phyloP scores from a whole-genome alignment of 2,113 vertebrate species.

The Pterocles burchelli region DNA sequence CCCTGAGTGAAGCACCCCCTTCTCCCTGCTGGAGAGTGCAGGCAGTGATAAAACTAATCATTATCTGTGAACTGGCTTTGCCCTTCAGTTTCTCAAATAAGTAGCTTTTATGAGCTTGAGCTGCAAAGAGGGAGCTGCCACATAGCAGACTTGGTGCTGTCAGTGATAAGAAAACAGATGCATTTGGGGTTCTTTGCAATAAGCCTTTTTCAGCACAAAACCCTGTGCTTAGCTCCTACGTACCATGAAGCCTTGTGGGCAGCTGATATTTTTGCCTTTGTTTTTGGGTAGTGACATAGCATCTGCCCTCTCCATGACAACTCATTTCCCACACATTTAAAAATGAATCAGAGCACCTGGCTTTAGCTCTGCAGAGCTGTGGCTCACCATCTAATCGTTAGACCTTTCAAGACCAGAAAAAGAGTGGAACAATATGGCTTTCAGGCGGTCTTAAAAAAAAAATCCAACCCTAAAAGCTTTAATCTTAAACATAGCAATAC shows the following conservation, averaged over 20 bases:
- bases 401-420: slow-evolving; percentile 34
- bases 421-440: slow-evolving; percentile 26
- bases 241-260: not conserved
- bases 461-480: slow-evolving; percentile 9
- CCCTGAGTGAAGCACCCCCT: not conserved
- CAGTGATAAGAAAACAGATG: not conserved
- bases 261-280: slow-evolving; percentile 38
- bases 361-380: not conserved
- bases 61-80: not conserved
- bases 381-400: slow-evolving; percentile 12
- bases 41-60: not conserved
- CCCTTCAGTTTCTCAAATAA: not conserved
- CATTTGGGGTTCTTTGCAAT: not conserved
- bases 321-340: slow-evolving; percentile 21
- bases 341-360: slow-evolving; percentile 25
- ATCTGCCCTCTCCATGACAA: slow-evolving; percentile 38
- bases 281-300: slow-evolving; percentile 37
- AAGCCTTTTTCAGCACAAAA: not conserved
- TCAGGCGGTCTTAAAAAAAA: not conserved
- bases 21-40: not conserved
- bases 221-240: fast-evolving
- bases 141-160: not conserved
- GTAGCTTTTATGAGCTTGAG: not conserved
- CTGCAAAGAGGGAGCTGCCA: not conserved
- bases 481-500: slow-evolving; percentile 38